Base-by-base conservation (phyloP, 2,113 vertebrate species). In the Coregonus clupeaformis region DNA sequence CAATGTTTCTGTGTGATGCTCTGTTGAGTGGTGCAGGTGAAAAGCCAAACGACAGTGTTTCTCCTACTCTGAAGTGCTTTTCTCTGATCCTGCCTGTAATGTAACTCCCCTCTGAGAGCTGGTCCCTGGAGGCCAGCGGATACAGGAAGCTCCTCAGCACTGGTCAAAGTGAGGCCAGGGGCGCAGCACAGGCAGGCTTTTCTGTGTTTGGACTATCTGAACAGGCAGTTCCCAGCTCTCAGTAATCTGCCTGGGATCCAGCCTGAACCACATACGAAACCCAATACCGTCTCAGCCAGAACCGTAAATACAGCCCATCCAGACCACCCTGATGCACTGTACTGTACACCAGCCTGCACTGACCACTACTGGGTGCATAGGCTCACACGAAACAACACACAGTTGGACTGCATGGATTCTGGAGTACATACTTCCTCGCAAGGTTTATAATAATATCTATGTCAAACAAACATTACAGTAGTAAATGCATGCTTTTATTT, bases 231-330 rank as follows among this genome's bases (percentile, higher is more conserved):
- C 86, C 84, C 86, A 89, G 86, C 85, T 80, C 72, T 75, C 68
- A 20, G 75, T 90, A 89, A 91, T 89, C 90, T 89, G 68, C 72
- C 76, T 64, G 65, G 87, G 84, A 90, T 87, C 84, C 87, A 79
- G 73, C 78, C 80, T 88, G 85, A 88, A 85, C 89, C 84, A 73
- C 85, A 90, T 77, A 86, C 85, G 89, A 90, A 93, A 92, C 77
- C 77, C 76, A 81, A 91, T 87, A 84, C 81, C 78, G 25, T 77
- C 69, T 80, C 69, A 84, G 84, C 60, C 77, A 47, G 66, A 80
- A 87, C 79, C 81, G 78, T 85, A 89, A 91, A 91, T 85, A 90
- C 89, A 89, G 87, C 89, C 82, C 78, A 76, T 18, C 73, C 49
- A 76, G 87, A 88, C 90, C 88, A 92, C 90, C 86, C 86, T 74